Conservation (phyloP, 2,113 vertebrate species). For the Conger conger region DNA sequence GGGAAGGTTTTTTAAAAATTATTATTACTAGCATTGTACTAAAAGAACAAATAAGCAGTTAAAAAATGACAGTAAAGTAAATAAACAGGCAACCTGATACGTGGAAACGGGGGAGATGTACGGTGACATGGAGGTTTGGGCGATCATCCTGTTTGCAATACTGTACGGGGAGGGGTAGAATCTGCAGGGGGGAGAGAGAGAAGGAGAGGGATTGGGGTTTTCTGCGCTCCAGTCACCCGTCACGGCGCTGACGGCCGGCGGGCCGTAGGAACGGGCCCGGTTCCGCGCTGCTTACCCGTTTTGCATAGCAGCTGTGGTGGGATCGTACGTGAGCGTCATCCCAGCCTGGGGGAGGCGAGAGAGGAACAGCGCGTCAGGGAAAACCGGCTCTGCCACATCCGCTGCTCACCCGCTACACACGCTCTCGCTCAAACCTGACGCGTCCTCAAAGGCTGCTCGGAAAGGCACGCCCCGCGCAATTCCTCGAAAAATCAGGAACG, state of each 20-base stretch:
- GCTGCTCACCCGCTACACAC: neutral
- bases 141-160: slow-evolving; percentile 94
- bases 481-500: neutral
- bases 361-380: neutral
- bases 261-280: neutral
- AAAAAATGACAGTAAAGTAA: neutral
- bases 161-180: slow-evolving; percentile 93
- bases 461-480: no score
- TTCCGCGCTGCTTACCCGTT: slow-evolving; percentile 78
- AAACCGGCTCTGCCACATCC: neutral
- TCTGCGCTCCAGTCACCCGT: no score
- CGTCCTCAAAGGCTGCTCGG: neutral
- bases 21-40: neutral
- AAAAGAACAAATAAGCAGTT: neutral
- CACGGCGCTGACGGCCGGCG: neutral
- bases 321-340: slow-evolving; percentile 97
- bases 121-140: slow-evolving; percentile 88
- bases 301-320: slow-evolving; percentile 91
- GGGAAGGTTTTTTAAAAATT: neutral
- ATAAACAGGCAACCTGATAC: slow-evolving; percentile 79
- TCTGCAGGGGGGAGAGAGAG: slow-evolving; percentile 62
- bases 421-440: neutral
- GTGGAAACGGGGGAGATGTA: slow-evolving; percentile 93
- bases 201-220: neutral
- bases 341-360: slow-evolving; percentile 74